Conservation (phyloP, 2,113 vertebrate genomes). For the Daphoenositta chrysoptera region DNA sequence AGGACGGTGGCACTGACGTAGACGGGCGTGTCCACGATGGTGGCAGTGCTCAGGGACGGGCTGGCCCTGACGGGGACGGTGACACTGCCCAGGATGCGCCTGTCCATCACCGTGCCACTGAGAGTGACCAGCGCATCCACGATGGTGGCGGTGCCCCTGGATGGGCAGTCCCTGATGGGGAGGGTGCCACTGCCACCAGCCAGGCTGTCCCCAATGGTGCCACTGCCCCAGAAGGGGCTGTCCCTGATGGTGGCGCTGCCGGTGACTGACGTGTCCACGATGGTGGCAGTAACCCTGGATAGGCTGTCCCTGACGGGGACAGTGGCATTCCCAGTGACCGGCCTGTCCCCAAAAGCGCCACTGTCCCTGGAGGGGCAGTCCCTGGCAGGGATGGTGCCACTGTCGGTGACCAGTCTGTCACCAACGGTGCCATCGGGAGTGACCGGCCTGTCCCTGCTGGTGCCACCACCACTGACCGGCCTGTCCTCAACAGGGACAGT, state of each 20-base stretch:
- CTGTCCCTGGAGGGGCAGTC: background rate
- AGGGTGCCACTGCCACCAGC: background rate
- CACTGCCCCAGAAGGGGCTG: background rate
- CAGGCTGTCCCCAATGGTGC: rapidly evolving
- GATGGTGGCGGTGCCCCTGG: background rate
- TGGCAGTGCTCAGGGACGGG: background rate
- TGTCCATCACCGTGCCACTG: background rate
- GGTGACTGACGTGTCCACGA: background rate
- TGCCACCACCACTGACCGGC: background rate
- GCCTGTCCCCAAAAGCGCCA: background rate
- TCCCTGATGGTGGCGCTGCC: background rate
- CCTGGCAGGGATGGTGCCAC: background rate
- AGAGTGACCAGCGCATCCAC: background rate
- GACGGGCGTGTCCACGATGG: background rate
- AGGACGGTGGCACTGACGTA: background rate
- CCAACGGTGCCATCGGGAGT: background rate
- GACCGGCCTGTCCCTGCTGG: background rate
- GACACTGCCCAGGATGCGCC: background rate
- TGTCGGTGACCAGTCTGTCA: background rate
- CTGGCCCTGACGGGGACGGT: background rate
- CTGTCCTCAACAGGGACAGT: background rate
- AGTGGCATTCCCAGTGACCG: background rate
- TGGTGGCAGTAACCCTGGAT: background rate
- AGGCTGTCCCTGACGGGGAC: background rate
- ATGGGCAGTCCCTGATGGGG: background rate